These are phyloP conservation scores for Pimephales promelas DNA, from an alignment of 2,113 vertebrate genomes.

Conservation along the genomic window DNA sequence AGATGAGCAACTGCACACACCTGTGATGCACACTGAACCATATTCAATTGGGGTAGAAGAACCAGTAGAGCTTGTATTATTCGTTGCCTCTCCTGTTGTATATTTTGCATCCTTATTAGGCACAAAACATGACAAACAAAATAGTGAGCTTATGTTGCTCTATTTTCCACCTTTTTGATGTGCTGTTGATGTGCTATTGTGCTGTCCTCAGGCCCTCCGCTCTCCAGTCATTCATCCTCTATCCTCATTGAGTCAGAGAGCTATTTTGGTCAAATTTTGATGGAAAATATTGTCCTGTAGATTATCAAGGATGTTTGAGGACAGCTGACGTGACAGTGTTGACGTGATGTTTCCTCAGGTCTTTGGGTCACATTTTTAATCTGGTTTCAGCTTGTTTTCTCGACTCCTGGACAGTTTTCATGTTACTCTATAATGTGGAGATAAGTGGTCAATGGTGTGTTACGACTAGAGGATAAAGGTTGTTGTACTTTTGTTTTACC, in stretches of 20 bases:
- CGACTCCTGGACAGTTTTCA: neutral
- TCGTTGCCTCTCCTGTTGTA: neutral
- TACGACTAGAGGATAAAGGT: neutral
- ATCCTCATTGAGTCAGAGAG: neutral
- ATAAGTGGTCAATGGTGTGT: neutral
- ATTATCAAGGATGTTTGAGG: neutral
- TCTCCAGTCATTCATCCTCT: neutral
- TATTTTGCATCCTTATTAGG: neutral
- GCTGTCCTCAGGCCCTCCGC: neutral
- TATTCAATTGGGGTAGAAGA: neutral
- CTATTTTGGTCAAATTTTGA: slow-evolving; percentile 4
- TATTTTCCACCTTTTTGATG: neutral
- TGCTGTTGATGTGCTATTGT: neutral
- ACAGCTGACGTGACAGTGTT: neutral
- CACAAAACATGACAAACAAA: neutral
- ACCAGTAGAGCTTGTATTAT: slow-evolving; percentile 17
- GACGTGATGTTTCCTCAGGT: slow-evolving; percentile 1
- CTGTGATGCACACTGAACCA: neutral
- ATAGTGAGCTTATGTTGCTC: neutral
- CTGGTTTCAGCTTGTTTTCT: neutral
- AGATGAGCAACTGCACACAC: neutral
- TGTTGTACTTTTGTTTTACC: slow-evolving; percentile 1
- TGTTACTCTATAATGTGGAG: neutral
- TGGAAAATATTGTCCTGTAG: neutral
- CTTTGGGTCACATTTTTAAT: neutral